These are phyloP conservation scores for Recurvirostra avosetta DNA, from an alignment of 2,113 vertebrate species.

Conservation along the genomic window DNA sequence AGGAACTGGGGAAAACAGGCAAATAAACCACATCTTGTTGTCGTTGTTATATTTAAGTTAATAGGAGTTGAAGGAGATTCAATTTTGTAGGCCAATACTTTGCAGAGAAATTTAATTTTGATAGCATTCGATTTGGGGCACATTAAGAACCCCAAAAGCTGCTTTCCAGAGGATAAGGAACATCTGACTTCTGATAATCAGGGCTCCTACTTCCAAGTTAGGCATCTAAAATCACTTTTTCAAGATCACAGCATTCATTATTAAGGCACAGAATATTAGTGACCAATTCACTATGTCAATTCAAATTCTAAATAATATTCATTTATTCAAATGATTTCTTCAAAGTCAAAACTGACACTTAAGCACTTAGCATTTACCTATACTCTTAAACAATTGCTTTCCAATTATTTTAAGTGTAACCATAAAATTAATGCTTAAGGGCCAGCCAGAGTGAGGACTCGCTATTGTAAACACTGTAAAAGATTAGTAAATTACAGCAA, in stretches of 20 bases:
- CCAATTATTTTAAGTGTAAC: background rate
- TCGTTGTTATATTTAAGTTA: background rate
- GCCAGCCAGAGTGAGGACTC: background rate
- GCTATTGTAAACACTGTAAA: background rate
- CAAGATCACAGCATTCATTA: background rate
- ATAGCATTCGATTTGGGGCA: background rate
- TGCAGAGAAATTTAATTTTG: background rate
- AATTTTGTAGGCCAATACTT: background rate
- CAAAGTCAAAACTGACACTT: background rate
- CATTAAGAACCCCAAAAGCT: background rate
- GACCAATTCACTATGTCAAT: background rate
- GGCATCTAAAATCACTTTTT: background rate
- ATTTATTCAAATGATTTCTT: background rate
- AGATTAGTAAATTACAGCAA: background rate
- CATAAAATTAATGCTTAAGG: background rate
- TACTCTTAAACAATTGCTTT: background rate
- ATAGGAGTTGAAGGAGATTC: background rate
- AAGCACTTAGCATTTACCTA: background rate
- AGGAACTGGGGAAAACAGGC: background rate
- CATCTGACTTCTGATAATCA: background rate
- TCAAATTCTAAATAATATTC: background rate
- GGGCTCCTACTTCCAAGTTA: background rate
- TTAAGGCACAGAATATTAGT: background rate
- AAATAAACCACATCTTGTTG: background rate
- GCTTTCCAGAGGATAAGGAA: background rate